phyloP scores from a whole-genome alignment of 2,888 invertebrate genomes.

The Drosophila anomelani region DNA sequence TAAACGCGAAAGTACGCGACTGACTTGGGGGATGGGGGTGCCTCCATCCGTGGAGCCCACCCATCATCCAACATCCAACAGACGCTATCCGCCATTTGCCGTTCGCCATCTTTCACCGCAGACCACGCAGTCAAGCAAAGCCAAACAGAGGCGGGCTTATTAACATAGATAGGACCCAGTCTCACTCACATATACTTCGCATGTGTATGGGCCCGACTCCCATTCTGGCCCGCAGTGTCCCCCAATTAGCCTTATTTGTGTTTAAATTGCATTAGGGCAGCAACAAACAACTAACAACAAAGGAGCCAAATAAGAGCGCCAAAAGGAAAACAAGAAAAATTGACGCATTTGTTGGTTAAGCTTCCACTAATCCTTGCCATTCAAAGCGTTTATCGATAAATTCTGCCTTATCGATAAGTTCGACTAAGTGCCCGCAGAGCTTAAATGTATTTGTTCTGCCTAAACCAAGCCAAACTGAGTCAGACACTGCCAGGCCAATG shows the following conservation, averaged over 20 bases:
- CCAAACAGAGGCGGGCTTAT: constrained; percentile 70
- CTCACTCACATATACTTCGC: constrained; percentile 28
- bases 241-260: constrained; percentile 75
- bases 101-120: constrained; percentile 36
- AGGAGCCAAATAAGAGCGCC: constrained; percentile 45
- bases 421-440: constrained; percentile 49
- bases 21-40: constrained; percentile 10
- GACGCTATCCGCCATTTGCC: constrained; percentile 9
- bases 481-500: constrained; percentile 33
- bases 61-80: constrained; percentile 14
- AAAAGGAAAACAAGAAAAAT: constrained; percentile 45
- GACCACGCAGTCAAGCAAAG: constrained; percentile 65
- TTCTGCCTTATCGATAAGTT: constrained; percentile 58
- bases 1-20: constrained; percentile 63
- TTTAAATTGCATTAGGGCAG: constrained; percentile 71
- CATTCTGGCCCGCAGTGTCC: constrained; percentile 23
- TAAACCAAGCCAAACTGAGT: constrained; percentile 31
- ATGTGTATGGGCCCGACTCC: constrained; percentile 11
- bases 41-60: constrained; percentile 17
- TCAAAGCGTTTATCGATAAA: constrained; percentile 67
- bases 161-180: constrained; percentile 57
- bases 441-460: constrained; percentile 61
- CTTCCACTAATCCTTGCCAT: constrained; percentile 58
- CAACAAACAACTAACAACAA: constrained; percentile 26
- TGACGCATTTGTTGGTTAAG: constrained; percentile 61